Conservation (phyloP, 2,797 vertebrate genomes). For the Lutjanus argentimaculatus region DNA sequence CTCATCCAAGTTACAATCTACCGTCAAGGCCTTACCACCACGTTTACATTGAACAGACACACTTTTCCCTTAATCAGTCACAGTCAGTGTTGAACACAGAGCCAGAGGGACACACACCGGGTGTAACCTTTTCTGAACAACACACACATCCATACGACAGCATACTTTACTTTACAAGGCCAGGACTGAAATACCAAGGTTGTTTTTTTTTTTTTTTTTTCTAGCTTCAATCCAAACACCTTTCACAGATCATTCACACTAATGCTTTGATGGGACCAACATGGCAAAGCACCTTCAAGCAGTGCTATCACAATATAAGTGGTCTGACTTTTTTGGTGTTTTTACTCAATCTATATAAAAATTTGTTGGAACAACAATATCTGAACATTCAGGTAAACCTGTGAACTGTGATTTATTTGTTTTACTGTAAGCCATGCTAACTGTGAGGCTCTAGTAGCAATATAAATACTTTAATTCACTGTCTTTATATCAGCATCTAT, state of each 20-base stretch:
- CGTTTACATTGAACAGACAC: slow-evolving; percentile 67
- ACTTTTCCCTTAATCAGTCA: slow-evolving; percentile 69
- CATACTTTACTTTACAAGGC: slow-evolving; percentile 77
- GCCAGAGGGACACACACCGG: slow-evolving; percentile 39
- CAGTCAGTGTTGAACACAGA: slow-evolving; percentile 33
- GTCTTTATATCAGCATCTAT: not conserved
- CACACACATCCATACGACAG: slow-evolving; percentile 53
- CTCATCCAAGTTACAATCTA: slow-evolving; percentile 9
- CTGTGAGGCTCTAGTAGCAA: not conserved
- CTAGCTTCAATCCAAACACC: slow-evolving; percentile 45
- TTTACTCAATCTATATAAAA: slow-evolving; percentile 19
- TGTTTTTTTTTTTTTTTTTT: slow-evolving; percentile 45
- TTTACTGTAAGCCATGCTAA: not conserved
- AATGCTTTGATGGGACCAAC: slow-evolving; percentile 21
- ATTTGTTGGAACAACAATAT: slow-evolving; percentile 10
- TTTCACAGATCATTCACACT: slow-evolving; percentile 40
- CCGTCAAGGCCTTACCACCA: slow-evolving; percentile 44
- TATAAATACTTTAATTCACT: not conserved
- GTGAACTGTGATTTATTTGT: not conserved
- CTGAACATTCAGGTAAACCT: slow-evolving; percentile 4
- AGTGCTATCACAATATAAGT: slow-evolving; percentile 3
- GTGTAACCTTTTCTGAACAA: slow-evolving; percentile 41
- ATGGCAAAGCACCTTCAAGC: slow-evolving; percentile 20
- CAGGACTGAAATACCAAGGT: slow-evolving; percentile 47
- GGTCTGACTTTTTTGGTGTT: slow-evolving; percentile 3